Base-by-base conservation (phyloP, 2,888 invertebrate species). In the Netelia inedita region DNA sequence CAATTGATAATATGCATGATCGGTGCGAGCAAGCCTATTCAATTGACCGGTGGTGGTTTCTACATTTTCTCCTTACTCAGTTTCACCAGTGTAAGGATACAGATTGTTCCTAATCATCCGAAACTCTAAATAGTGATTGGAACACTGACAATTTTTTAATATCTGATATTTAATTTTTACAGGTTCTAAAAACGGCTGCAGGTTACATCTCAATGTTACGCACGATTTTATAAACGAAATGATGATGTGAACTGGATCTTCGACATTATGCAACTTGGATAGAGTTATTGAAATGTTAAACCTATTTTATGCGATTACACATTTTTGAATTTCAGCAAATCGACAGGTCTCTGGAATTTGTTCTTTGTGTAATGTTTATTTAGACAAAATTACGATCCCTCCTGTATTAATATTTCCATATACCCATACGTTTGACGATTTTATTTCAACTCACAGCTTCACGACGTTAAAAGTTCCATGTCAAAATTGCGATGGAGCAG, bases 1-100 rank as follows among this genome's bases (percentile, higher is more conserved):
- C 91, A 92, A 5, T 88, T 96, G 28, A 90, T 94, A 79, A 94
- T 95, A 66, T 94, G 95, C 3, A 94, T 96, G 93, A 94, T 94
- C 87, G 93, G 95, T 1, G 94, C 95, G 89, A 95, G 95, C 88
- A 93, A 92, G 3, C 94, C 94, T 0, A 94, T 94, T 10, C 91
- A 94, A 1, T 94, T 95, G 84, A 94, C 93, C 75, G 95, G 95
- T 9, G 95, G 95, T 6, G 95, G 94, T 89, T 93, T 95, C 88
- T 95, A 95, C 87, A 94, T 94, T 8, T 90, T 95, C 2, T 95
- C 95, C 0, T 91, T 95, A 41, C 92, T 93, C 72, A 94, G 94
- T 35, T 95, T 95, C 83, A 95, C 94, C 59, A 91, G 93, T 83
- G 95, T 95, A 92, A 94, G 94, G 87, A 46, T 35, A 5, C 1